Base-by-base conservation (phyloP, 2,888 invertebrate genomes). In the Amphipoea oculea region DNA sequence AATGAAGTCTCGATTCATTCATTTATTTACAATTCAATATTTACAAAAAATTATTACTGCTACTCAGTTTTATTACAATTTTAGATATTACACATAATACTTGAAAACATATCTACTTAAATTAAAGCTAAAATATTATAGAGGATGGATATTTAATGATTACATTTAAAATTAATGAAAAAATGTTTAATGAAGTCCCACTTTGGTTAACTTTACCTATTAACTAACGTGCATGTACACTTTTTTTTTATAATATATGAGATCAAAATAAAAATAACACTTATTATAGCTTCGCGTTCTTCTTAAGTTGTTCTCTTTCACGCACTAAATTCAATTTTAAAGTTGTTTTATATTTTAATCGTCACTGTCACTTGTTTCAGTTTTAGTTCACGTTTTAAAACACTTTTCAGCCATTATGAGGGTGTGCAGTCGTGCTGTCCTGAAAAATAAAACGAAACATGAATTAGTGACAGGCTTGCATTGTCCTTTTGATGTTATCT, bases 211-310 rank as follows among this genome's bases (percentile, higher is more conserved):
- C 90, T 77, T 89, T 91, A 88, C 86, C 71, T 86, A 90, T 85
- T 84, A 71, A 48, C 72, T 74, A 79, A 23, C 81, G 86, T 83
- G 51, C 73, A 79, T 70, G 14, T 79, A 86, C 72, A 82, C 60
- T 73, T 66, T n/a, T 23, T n/a, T 57, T 51, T 69, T 9, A 42
- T 78, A 69, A 83, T 79, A 74, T 76, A 76, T 82, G 81, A 88
- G 92, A 90, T 94, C 94, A 95, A 95, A 95, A 93, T 93, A 93
- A 95, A 93, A 94, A 94, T 92, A 93, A 91, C 91, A 93, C 91
- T 86, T 82, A 17, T 17, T 80, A n/a, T 11, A 71, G 70, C 20
- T 79, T 76, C 42, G 90, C 90, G 89, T 91, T 93, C 93, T 95
- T 94, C 90, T 91, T 94, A 94, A 93, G 94, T 95, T 94, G 94